phyloP scores from a whole-genome alignment of 2,113 vertebrate genomes.

The Gopherus flavomarginatus region DNA sequence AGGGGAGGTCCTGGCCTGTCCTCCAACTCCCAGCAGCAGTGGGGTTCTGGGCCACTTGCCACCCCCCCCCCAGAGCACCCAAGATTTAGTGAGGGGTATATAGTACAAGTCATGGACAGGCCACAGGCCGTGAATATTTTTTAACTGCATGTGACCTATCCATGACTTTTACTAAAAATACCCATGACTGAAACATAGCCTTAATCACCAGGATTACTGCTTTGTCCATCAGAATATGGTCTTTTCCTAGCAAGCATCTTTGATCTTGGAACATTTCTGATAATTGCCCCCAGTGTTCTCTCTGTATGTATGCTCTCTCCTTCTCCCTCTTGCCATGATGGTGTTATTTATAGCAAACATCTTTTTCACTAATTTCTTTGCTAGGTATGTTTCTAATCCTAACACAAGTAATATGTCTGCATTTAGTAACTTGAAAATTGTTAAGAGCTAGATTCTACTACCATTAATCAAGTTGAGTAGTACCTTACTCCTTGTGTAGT shows the following conservation, averaged over 20 bases:
- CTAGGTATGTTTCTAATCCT: background rate
- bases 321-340: background rate
- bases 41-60: too few species aligned
- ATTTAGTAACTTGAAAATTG: background rate
- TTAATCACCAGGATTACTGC: background rate
- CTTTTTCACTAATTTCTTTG: background rate
- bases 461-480: background rate
- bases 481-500: background rate
- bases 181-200: too few species aligned
- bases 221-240: background rate
- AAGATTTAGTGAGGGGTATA: too few species aligned
- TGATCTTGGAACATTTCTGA: background rate
- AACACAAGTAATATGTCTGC: accelerated
- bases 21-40: too few species aligned
- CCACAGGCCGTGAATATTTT: too few species aligned
- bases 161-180: too few species aligned
- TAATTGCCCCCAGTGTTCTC: background rate
- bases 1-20: too few species aligned
- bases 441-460: background rate
- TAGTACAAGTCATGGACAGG: too few species aligned
- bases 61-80: too few species aligned
- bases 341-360: background rate
- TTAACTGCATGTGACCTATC: too few species aligned
- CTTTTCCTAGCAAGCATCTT: background rate
- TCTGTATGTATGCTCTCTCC: background rate